Conservation (phyloP, 2,888 invertebrate genomes). For the Phengaris arion region DNA sequence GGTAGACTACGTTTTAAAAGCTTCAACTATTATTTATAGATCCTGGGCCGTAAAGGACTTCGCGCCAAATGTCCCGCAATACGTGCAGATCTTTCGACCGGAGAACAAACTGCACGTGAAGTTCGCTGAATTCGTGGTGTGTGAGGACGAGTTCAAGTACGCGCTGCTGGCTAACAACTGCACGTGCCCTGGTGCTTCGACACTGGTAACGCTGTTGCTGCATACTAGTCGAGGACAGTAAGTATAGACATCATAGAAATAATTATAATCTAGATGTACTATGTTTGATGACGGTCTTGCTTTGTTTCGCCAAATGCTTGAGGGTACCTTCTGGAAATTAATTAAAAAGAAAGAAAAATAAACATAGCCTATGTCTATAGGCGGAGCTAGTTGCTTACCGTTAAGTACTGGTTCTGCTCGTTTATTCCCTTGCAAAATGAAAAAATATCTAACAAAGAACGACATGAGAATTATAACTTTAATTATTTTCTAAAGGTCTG, state of each 20-base stretch:
- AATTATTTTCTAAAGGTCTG: no score
- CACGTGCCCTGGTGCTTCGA: constrained; percentile 98
- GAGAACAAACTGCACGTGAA: constrained; percentile 99
- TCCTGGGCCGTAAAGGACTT: constrained; percentile 99
- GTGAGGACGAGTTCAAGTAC: constrained; percentile 99
- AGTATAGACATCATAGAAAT: constrained; percentile 70
- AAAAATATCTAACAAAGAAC: no score
- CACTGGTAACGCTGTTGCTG: constrained; percentile 94
- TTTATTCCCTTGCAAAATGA: no score
- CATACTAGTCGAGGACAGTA: constrained; percentile 99
- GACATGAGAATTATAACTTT: no score
- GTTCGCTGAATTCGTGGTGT: constrained; percentile 98
- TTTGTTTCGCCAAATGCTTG: no score
- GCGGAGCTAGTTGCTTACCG: no score
- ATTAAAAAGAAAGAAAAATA: no score
- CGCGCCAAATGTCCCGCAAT: constrained; percentile 97
- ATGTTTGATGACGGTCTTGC: no score
- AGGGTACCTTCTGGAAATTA: no score
- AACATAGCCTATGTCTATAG: no score
- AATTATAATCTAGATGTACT: not conserved
- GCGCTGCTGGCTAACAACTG: constrained; percentile 98
- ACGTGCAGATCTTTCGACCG: constrained; percentile 98
- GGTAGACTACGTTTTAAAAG: no score
- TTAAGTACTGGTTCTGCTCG: no score
- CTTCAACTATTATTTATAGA: constrained; percentile 56